These are phyloP conservation scores for Phymatocera aterrima DNA, from an alignment of 2,888 invertebrate species.

Conservation along the genomic window DNA sequence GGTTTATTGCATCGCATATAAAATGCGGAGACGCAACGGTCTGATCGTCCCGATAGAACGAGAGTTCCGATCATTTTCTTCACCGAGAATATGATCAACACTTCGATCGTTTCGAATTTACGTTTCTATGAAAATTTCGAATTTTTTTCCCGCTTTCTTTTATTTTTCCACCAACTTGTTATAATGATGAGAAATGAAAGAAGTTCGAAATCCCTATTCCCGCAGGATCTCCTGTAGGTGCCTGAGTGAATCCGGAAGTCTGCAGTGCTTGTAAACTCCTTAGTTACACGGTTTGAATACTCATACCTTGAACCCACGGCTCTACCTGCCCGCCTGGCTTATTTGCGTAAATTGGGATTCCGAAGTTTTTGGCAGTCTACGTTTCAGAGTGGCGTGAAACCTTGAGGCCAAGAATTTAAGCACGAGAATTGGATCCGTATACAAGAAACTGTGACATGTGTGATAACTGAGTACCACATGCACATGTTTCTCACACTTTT, in stretches of 20 bases:
- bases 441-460: neutral
- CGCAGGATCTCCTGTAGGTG: neutral
- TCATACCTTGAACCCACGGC: no score
- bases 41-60: neutral
- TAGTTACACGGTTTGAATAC: constrained; percentile 9
- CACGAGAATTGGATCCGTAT: neutral
- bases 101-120: no score
- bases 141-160: no score
- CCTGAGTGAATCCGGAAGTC: neutral
- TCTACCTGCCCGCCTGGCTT: no score
- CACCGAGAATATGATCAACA: neutral
- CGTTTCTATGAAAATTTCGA: no score
- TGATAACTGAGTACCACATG: neutral
- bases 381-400: neutral
- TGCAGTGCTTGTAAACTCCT: neutral
- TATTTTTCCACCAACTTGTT: neutral
- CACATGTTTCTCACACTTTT: neutral
- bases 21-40: neutral
- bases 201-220: constrained; percentile 6
- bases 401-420: neutral
- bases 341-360: neutral
- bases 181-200: neutral
- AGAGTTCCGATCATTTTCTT: neutral
- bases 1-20: neutral
- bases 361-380: neutral